Evolutionary conservation across 2,797 vertebrate genomes (phyloP), one percentile per base, ranked within the genome.

Genomic region (Poeciliopsis paucimaculata): DNA sequence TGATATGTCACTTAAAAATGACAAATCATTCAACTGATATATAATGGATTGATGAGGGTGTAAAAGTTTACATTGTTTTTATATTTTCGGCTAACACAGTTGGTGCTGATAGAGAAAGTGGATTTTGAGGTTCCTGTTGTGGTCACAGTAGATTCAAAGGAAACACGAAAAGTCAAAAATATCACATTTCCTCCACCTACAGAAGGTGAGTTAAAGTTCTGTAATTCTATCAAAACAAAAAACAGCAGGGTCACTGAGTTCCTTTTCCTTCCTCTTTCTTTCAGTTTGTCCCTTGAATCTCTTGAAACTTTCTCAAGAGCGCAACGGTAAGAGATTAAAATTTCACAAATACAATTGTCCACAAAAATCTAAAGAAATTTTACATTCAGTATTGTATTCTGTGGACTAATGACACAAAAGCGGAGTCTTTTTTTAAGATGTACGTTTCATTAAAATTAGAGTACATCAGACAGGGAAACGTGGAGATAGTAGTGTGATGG

Each of bases 141-240:
- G 31, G 91, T 95, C 34, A 23, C 1, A 1, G 47, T 81, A 68
- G n/a, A 75, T 13, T 64, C 73, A 76, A 47, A 46, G 16, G 41
- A 34, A 43, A 53, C 18, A 0, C 0, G 26, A 8, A 15, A 0
- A 9, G 1, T 47, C n/a, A 49, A 68, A 39, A 88, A 75, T 18
- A 86, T 93, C 82, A 90, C 79, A 13, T 31, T 92, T 39, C 94
- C 93, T n/a, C 86, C 89, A 20, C 70, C 88, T 79, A 8, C 87
- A 26, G 78, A 92, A 41, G 93, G 94, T 95, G 82, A 87, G 84
- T n/a, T 81, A 5, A 71, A 13, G 13, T 5, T 9, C 15, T 74
- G 15, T 8, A 9, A 78, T 43, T 4, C 46, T 43, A 71, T 31
- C 2, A 72, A 72, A 78, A 49, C 2, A 39, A 15, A 20, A 49